Conservation (phyloP, 2,113 vertebrate genomes). For the Chlamydotis undulata region DNA sequence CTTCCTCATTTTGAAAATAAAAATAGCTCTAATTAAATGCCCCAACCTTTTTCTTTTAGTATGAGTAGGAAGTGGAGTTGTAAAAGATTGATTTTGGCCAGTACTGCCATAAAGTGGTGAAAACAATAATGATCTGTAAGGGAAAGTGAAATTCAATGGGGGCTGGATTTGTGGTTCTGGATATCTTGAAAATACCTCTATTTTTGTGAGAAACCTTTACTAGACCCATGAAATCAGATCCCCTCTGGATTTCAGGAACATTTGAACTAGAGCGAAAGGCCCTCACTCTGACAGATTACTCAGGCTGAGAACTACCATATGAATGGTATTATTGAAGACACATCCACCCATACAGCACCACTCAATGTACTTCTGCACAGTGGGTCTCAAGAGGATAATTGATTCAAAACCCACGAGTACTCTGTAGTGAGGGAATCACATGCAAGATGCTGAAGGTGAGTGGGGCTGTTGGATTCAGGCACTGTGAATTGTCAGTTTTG, state of each 20-base stretch:
- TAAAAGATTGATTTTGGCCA: slow-evolving; percentile 44
- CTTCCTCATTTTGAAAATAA: slow-evolving; percentile 62
- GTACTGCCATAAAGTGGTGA: slow-evolving; percentile 14
- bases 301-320: not conserved
- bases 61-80: slow-evolving; percentile 44
- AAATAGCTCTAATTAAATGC: slow-evolving; percentile 68
- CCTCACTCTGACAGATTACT: not conserved
- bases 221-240: not conserved
- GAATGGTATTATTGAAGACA: not conserved
- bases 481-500: not conserved
- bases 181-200: slow-evolving; percentile 17
- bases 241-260: not conserved
- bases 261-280: not conserved
- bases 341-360: not conserved
- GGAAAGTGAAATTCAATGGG: slow-evolving; percentile 21
- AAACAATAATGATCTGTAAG: slow-evolving; percentile 36
- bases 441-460: not conserved
- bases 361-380: not conserved
- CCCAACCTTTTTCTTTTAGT: slow-evolving; percentile 29
- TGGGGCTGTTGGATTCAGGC: not conserved
- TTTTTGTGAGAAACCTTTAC: slow-evolving; percentile 34
- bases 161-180: slow-evolving; percentile 12
- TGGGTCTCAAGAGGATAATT: not conserved
- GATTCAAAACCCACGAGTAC: not conserved
- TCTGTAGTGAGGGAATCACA: not conserved